Conservation (phyloP, 2,888 invertebrate genomes). For the Drosophila paramelanica region DNA sequence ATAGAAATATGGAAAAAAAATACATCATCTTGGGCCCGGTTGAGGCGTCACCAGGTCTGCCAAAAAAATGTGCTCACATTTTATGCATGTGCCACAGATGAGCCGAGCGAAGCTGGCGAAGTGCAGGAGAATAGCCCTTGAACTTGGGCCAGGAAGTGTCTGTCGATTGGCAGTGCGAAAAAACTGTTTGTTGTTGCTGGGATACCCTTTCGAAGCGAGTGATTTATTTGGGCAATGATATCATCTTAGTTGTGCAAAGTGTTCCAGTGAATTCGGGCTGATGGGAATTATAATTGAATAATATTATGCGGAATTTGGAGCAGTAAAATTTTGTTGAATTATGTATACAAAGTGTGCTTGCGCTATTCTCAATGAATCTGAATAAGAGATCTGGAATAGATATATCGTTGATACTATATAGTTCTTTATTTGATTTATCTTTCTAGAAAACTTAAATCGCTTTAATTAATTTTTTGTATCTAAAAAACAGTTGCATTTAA, state of each 20-base stretch:
- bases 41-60: slow-evolving; percentile 65
- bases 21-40: slow-evolving; percentile 42
- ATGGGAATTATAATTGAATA: slow-evolving; percentile 11
- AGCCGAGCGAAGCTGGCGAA: slow-evolving; percentile 7
- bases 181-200: neutral
- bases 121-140: slow-evolving; percentile 58
- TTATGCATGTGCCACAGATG: slow-evolving; percentile 54
- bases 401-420: no score
- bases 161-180: slow-evolving; percentile 55
- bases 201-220: slow-evolving; percentile 4
- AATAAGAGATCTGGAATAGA: no score
- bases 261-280: slow-evolving; percentile 12
- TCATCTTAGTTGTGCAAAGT: slow-evolving; percentile 5
- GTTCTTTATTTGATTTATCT: no score
- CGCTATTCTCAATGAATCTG: neutral
- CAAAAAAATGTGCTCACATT: slow-evolving; percentile 54
- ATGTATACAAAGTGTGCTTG: neutral
- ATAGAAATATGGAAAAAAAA: slow-evolving; percentile 19
- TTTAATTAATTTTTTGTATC: no score
- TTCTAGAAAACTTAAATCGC: no score
- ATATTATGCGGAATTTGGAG: slow-evolving; percentile 18
- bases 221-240: slow-evolving; percentile 18
- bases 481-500: no score
- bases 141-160: slow-evolving; percentile 71
- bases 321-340: neutral